These are phyloP conservation scores for Limenitis camilla DNA, from an alignment of 2,888 invertebrate genomes.

Conservation along the genomic window DNA sequence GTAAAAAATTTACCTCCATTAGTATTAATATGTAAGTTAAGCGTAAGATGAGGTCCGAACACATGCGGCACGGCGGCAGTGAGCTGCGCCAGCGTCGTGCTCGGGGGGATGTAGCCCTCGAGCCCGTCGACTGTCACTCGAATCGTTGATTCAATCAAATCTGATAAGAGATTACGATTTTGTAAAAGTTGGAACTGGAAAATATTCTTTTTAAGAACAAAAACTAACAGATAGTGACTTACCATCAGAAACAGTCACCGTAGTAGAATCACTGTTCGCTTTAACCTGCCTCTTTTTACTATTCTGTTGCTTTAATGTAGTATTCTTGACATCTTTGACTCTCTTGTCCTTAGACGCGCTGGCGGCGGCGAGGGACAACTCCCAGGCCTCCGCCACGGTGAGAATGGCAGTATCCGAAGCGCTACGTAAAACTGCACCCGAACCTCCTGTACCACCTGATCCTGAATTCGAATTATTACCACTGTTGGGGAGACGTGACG, in stretches of 20 bases:
- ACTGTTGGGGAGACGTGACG: constrained; percentile 32
- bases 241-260: constrained; percentile 49
- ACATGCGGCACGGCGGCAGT: constrained; percentile 53
- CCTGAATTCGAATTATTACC: constrained; percentile 56
- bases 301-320: constrained; percentile 59
- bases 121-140: constrained; percentile 54
- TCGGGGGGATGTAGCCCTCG: constrained; percentile 55
- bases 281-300: constrained; percentile 56
- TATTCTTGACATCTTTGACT: constrained; percentile 86
- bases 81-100: constrained; percentile 56
- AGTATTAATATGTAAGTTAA: constrained; percentile 46
- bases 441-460: constrained; percentile 50
- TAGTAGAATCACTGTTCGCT: constrained; percentile 37
- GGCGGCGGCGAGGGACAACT: constrained; percentile 88
- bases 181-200: no score
- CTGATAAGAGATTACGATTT: constrained; percentile 28
- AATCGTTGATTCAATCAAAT: constrained; percentile 47
- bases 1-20: constrained; percentile 24
- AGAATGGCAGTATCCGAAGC: constrained; percentile 87
- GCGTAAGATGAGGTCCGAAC: constrained; percentile 58
- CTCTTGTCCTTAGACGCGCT: constrained; percentile 92
- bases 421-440: constrained; percentile 70
- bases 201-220: neutral
- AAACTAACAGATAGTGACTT: constrained; percentile 15
- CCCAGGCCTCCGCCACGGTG: constrained; percentile 85